A percentile compares a stretch with the other conserved stretches of the same genome.
Evolutionary conservation across 2,113 vertebrate genomes (phyloP).

Genomic region (Ciconia stormi): DNA sequence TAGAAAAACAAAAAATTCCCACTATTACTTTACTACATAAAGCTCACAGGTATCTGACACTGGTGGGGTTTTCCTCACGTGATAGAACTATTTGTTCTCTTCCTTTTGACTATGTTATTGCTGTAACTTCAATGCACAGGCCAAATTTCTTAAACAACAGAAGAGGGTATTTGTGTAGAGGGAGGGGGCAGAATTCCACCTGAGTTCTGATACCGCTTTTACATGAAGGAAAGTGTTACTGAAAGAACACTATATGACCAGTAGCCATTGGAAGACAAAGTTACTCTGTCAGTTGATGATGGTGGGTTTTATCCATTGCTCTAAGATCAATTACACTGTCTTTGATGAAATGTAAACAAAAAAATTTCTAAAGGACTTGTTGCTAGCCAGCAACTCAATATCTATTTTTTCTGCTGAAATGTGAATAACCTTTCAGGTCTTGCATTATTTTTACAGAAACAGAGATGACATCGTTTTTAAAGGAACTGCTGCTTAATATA

Average conservation of each 20-base stretch:
- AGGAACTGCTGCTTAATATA: background rate
- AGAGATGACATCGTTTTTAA: conserved; percentile 40
- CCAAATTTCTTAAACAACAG: background rate
- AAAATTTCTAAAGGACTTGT: conserved; percentile 31
- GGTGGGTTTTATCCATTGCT: conserved; percentile 55
- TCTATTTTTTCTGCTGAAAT: conserved; percentile 71
- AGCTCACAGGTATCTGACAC: background rate
- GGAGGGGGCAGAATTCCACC: background rate
- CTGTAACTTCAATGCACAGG: background rate
- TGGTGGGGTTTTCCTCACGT: accelerated
- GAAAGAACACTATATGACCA: background rate
- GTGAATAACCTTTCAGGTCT: conserved; percentile 66
- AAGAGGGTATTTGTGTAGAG: background rate
- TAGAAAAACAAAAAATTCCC: background rate
- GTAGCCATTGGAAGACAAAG: conserved; percentile 8
- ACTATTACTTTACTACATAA: background rate
- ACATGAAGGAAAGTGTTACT: background rate
- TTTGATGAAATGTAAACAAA: conserved; percentile 61
- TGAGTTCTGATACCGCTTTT: background rate
- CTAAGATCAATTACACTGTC: conserved; percentile 71
- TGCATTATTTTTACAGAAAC: conserved; percentile 52
- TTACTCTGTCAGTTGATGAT: conserved; percentile 51
- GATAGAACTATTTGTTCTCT: background rate
- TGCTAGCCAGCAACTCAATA: conserved; percentile 59
- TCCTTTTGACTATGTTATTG: background rate